A percentile compares a stretch with the other conserved stretches of the same genome.
phyloP scores from a whole-genome alignment of 1,140 invertebrate species.

The Daktulosphaira vitifoliae region DNA sequence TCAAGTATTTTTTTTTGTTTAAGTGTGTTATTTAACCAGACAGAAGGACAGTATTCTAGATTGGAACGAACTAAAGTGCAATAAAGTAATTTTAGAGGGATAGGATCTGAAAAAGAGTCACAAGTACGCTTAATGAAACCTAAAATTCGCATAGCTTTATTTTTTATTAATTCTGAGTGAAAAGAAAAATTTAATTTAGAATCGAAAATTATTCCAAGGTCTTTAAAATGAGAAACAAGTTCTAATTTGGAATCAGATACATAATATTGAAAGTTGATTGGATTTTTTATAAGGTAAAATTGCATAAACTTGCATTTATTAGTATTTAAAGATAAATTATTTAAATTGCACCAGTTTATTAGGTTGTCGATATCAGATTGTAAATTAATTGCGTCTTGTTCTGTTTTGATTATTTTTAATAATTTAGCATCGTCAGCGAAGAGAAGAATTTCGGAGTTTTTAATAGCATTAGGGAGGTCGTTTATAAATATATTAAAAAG shows the following conservation, averaged over 20 bases:
- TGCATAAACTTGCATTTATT: background rate
- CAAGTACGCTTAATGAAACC: background rate
- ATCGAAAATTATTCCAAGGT: background rate
- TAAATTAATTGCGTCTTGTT: no score
- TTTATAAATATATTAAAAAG: background rate
- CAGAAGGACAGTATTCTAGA: no score
- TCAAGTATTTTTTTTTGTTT: no score
- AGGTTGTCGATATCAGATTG: no score
- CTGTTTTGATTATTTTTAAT: background rate
- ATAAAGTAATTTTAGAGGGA: no score
- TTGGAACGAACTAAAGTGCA: no score
- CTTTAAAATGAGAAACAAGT: no score
- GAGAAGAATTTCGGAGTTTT: background rate
- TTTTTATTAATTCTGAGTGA: background rate
- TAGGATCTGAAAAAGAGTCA: background rate
- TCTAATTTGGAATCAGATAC: no score
- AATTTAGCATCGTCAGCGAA: background rate
- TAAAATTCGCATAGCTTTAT: background rate
- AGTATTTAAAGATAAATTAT: no score
- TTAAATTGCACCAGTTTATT: no score
- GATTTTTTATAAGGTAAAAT: background rate
- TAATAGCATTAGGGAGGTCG: background rate
- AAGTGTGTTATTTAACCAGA: no score
- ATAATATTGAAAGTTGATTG: background rate
- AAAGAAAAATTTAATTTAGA: background rate